Base-by-base conservation (phyloP, 2,888 invertebrate genomes). In the Muscina levida region DNA sequence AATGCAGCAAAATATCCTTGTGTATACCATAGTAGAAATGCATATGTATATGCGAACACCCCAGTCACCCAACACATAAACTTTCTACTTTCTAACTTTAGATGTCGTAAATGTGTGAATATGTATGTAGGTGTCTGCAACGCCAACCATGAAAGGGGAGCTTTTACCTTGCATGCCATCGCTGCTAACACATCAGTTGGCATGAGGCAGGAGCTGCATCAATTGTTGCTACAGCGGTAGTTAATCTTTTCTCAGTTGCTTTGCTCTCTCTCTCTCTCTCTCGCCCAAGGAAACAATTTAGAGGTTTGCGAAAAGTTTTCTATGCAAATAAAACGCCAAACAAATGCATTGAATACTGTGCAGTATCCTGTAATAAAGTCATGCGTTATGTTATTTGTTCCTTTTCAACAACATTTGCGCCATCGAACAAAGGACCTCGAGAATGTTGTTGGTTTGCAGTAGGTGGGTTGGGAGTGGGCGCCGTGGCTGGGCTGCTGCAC, bases 221-320 rank as follows among this genome's bases (percentile, higher is more conserved):
- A 31, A 5, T 24, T 24, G 17, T 10, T 3, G 17, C 4, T 19
- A 19, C 53, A 13, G 53, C 53, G 8, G 24, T 24, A 24, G 24
- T 53, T 22, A 53, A 53, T 53, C 53, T 3, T 31, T 13, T 42
- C 59, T 39, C 17, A 8, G 26, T 56, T 26, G 48, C 15, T 6
- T 48, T 48, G 13, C 10, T 56, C 26, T 56, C 13, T 10, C 13
- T 53, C 22, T 26, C 2, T 15, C 22, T 48, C 5, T 48, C n/a
- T 57, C 39, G 1, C 62, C 62, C 22, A n/a, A 62, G 62, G 62
- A 62, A 62, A 42, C 62, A 62, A 42, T 62, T 62, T 62, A 39
- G 13, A 62, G 62, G 19, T 39, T 42, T 37, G 17, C 0, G 31
- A 39, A 10, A 59, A 37, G 15, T 57, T 31, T 37, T 62, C 17